Evolutionary conservation across 1,140 invertebrate genomes (phyloP), one percentile per base, ranked within the genome.

Genomic region (Rhopalosiphum padi): DNA sequence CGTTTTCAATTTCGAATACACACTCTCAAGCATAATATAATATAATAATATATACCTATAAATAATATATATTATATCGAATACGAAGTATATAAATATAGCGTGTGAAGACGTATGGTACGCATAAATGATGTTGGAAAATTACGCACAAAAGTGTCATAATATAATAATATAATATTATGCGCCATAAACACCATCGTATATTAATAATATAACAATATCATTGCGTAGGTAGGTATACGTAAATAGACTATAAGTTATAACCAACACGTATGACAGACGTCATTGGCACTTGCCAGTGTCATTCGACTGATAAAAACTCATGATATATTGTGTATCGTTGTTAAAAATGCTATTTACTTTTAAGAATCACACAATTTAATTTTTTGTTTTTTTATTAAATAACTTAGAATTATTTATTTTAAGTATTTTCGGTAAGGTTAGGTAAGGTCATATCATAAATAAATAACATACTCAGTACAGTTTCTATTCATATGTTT

Each of bases 1-100:
- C 88, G 53, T 60, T 90, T 41, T 55, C 35, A 30, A 88, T 77
- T 77, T 77, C 86, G 21, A 87, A 87, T 48, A 60, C 53, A 60
- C 37, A 90, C 41, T 85, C 41, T 41, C 83, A 25, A 77, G n/a
- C 22, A 85, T 85, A 85, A 85, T 85, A 41, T 85, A 41, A 85
- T 85, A 85, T 43, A 23, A 85, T 43, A 23, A 30, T 30, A 30
- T 77, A 77, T n/a, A n/a, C 41, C 41, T 41, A 85, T 85, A 85
- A 85, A 41, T 85, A 37, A 85, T 35, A 87, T 35, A 37, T 51
- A 22, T 51, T 53, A 35, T 53, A 35, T 35, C 46, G n/a, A 43
- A 46, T 21, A n/a, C 22, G n/a, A 4, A 23, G 51, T 89, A 23
- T 53, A 89, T 43, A 30, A 46, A 89, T 48, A 51, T 87, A 5